Conservation (phyloP, 2,888 invertebrate genomes). For the Papilio protenor region DNA sequence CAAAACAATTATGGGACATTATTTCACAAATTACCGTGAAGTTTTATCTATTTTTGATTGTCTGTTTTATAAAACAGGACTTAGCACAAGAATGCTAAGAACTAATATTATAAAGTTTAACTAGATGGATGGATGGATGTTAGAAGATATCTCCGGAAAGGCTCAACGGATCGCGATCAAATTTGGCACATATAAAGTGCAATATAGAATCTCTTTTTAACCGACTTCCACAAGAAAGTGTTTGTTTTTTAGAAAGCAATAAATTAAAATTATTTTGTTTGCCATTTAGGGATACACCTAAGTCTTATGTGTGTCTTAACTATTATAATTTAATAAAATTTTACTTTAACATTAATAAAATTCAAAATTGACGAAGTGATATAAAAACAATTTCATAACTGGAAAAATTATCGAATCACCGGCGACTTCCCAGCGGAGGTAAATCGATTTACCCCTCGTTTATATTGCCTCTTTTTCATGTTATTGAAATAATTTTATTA, state of each 20-base stretch:
- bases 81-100: too few species aligned
- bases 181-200: too few species aligned
- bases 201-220: too few species aligned
- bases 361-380: not conserved
- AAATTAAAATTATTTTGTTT: too few species aligned
- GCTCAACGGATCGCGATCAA: too few species aligned
- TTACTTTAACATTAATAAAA: not conserved
- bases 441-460: constrained; percentile 5
- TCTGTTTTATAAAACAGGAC: not conserved
- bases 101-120: too few species aligned
- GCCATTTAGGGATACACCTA: too few species aligned
- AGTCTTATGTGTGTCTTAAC: not conserved
- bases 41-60: not conserved
- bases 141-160: too few species aligned
- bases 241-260: too few species aligned
- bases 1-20: not conserved
- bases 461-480: not conserved
- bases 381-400: not conserved
- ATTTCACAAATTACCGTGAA: not conserved
- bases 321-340: not conserved
- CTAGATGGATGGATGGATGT: too few species aligned
- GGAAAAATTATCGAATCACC: constrained; percentile 4
- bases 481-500: constrained; percentile 1
- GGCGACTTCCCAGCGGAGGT: not conserved
- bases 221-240: too few species aligned